Conservation (phyloP, 2,113 vertebrate genomes). For the Phaethon lepturus region DNA sequence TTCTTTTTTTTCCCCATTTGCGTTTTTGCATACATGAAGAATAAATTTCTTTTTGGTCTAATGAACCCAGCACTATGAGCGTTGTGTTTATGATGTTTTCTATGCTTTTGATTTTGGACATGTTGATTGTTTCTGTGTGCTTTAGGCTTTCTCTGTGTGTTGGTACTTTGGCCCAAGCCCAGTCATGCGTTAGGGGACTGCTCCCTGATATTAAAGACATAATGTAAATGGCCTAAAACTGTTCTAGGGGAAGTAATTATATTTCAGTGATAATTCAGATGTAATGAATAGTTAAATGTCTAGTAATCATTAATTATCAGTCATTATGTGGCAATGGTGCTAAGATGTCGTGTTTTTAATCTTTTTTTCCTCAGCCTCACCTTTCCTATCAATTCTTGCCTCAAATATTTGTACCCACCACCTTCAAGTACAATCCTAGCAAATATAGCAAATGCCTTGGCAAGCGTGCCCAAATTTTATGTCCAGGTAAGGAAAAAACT, state of each 20-base stretch:
- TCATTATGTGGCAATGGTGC: neutral
- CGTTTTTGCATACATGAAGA: neutral
- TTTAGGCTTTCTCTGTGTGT: neutral
- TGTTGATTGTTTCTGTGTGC: neutral
- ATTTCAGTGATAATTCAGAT: neutral
- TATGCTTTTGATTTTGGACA: neutral
- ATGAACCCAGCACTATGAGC: neutral
- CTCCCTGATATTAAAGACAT: neutral
- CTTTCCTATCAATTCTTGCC: conserved; percentile 90
- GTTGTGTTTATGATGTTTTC: neutral
- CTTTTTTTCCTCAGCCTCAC: conserved; percentile 83
- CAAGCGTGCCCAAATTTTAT: conserved; percentile 96
- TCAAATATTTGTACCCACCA: conserved; percentile 96
- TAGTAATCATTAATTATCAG: neutral
- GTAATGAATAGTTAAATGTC: neutral
- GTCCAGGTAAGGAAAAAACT: conserved; percentile 85
- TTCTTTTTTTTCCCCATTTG: rapidly evolving
- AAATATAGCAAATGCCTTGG: conserved; percentile 92
- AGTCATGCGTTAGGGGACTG: neutral
- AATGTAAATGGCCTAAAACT: neutral
- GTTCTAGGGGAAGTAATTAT: neutral
- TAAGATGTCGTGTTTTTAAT: neutral
- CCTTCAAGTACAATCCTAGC: conserved; percentile 89
- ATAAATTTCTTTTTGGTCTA: neutral
- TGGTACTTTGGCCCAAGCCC: neutral